Base-by-base conservation (phyloP, 1,140 invertebrate genomes). In the Pissodes strobi region DNA sequence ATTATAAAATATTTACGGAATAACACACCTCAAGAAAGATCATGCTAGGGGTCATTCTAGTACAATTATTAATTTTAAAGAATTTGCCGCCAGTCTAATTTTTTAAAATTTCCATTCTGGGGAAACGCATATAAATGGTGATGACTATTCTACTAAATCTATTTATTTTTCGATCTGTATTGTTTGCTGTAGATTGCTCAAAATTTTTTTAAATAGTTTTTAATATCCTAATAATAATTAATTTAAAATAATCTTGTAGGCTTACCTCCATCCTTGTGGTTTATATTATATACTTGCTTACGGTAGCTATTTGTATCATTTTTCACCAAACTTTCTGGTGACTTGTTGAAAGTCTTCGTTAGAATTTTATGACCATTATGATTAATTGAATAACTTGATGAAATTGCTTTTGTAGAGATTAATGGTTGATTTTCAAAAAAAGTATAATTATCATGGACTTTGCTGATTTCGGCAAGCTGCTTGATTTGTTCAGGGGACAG, bases 281-380 rank as follows among this genome's bases (percentile, higher is more conserved):
- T 13, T 1, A 30, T 1, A 12, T 45, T 58, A 10, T 17, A 2
- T 12, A 30, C 21, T 75, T 9, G n/a, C 46, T 58, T 58, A 4
- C 12, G 21, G 17, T 39, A 46, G 18, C 78, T 69, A 62, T 68
- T 78, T 37, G 79, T 81, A 13, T 79, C 73, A 48, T 81, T 80
- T 71, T 82, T 78, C 75, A 82, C 68, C 46, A 73, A 70, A 68
- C 71, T 74, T 63, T 77, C 74, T 2, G 79, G 81, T 27, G 78
- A 71, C 74, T 87, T 88, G 48, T 85, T 86, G 38, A 84, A 83
- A 6, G 86, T 82, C 79, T 88, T 88, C 0, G 86, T 88, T 43
- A 87, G 69, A 60, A 89, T 83, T 74, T 84, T 82, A 49, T 89
- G 82, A 1, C 87, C 86, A 27, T 86, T 84, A n/a, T 84, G 81